A percentile compares a stretch with the other conserved stretches of the same genome.
Conservation (phyloP, 2,888 invertebrate species). For the Steromphala cineraria region DNA sequence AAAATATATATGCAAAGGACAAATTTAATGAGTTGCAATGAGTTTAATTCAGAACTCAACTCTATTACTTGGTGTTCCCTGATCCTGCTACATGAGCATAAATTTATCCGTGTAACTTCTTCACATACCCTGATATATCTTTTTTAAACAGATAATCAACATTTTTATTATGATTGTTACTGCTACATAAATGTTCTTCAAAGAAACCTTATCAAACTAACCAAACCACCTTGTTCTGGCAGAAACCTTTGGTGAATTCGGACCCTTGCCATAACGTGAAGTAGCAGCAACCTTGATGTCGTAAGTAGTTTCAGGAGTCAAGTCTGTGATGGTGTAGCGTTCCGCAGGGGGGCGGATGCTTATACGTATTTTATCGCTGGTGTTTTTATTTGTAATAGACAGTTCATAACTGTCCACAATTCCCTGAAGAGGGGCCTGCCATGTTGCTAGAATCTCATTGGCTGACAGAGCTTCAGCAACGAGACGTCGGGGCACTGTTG, state of each 20-base stretch:
- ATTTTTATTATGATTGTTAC: too few relatives aligned
- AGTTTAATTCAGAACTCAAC: too few relatives aligned
- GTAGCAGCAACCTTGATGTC: conserved; percentile 97
- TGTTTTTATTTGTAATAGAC: conserved; percentile 86
- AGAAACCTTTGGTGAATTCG: conserved; percentile 93
- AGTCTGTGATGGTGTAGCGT: conserved; percentile 87
- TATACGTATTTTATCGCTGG: conserved; percentile 63
- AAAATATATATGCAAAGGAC: too few relatives aligned
- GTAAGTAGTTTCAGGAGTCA: conserved; percentile 97
- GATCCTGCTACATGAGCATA: too few relatives aligned
- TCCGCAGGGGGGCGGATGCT: conserved; percentile 63
- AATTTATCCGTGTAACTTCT: too few relatives aligned
- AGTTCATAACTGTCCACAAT: conserved; percentile 96
- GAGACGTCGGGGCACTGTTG: conserved; percentile 94
- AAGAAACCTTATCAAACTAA: conserved; percentile 80
- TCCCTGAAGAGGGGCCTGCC: conserved; percentile 88
- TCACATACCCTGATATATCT: too few relatives aligned
- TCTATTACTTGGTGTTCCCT: too few relatives aligned
- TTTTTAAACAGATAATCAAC: too few relatives aligned
- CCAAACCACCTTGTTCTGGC: conserved; percentile 98
- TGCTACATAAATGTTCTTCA: too few relatives aligned
- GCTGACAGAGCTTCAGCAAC: conserved; percentile 81
- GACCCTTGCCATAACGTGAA: conserved; percentile 93
- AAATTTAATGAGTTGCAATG: too few relatives aligned
- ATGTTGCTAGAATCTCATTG: conserved; percentile 91